Conservation (phyloP, 2,113 vertebrate species). For the Daboia siamensis region DNA sequence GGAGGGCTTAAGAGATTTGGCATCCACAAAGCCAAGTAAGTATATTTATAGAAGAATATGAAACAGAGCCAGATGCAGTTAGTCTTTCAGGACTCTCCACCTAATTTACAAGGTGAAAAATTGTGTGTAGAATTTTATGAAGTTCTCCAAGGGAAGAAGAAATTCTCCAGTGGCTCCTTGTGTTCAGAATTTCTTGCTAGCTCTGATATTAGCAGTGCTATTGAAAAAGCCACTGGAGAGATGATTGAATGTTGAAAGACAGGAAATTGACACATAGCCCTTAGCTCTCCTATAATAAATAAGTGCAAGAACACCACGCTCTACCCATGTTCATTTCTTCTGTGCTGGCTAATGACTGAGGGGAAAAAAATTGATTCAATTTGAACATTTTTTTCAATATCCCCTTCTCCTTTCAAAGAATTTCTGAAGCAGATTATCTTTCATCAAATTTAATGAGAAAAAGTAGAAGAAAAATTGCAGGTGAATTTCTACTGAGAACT, state of each 20-base stretch:
- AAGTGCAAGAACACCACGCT: background rate
- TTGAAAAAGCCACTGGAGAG: background rate
- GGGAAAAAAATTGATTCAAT: background rate
- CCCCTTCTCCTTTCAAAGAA: background rate
- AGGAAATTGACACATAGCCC: background rate
- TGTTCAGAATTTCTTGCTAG: background rate
- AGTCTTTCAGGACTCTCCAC: background rate
- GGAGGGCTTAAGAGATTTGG: background rate
- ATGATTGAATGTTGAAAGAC: background rate
- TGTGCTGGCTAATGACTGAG: background rate
- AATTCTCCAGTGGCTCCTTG: background rate
- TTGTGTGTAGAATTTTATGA: background rate
- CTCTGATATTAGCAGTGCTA: background rate
- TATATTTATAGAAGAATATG: background rate
- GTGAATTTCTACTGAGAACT: background rate
- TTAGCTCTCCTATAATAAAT: background rate
- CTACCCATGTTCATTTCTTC: background rate
- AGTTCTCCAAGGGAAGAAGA: background rate
- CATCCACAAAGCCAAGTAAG: background rate
- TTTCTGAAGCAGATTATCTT: background rate
- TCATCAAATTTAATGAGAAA: background rate
- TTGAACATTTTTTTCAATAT: background rate
- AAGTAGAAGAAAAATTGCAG: background rate
- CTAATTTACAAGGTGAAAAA: background rate
- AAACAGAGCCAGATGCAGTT: background rate